These are phyloP conservation scores for Tribolium freemani DNA, from an alignment of 2,888 invertebrate genomes.

Conservation along the genomic window DNA sequence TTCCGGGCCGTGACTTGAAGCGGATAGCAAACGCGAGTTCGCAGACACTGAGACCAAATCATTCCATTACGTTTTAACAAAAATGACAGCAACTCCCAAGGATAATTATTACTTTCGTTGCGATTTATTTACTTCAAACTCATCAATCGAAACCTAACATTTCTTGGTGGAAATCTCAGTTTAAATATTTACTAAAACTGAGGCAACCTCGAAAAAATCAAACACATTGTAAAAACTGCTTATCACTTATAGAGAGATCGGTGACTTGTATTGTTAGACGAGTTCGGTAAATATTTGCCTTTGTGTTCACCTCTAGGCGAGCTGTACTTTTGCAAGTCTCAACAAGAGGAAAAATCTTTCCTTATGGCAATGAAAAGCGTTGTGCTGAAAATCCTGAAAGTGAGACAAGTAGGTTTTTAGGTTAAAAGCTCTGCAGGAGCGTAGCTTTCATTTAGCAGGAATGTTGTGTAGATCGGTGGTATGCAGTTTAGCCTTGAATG, in stretches of 20 bases:
- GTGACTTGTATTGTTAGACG: not conserved
- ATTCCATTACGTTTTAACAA: conserved; percentile 38
- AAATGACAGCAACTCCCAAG: conserved; percentile 40
- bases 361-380: not conserved
- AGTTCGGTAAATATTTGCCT: not conserved
- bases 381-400: not conserved
- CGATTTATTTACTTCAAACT: not conserved
- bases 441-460: conserved; percentile 50
- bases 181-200: not conserved
- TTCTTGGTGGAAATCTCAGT: not conserved
- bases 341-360: too few species aligned
- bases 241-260: not conserved
- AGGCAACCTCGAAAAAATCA: not conserved
- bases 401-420: conserved; percentile 59
- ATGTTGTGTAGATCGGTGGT: conserved; percentile 53
- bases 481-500: conserved; percentile 67
- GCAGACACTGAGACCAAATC: conserved; percentile 48
- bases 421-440: conserved; percentile 62
- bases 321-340: not conserved
- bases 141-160: not conserved
- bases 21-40: conserved; percentile 43
- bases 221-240: not conserved
- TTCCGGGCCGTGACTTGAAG: conserved; percentile 51
- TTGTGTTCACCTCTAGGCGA: not conserved
- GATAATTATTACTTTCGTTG: conserved; percentile 33